These are phyloP conservation scores for Diplosoma virens DNA, from an alignment of 23 tunicate genomes.

Conservation along the genomic window DNA sequence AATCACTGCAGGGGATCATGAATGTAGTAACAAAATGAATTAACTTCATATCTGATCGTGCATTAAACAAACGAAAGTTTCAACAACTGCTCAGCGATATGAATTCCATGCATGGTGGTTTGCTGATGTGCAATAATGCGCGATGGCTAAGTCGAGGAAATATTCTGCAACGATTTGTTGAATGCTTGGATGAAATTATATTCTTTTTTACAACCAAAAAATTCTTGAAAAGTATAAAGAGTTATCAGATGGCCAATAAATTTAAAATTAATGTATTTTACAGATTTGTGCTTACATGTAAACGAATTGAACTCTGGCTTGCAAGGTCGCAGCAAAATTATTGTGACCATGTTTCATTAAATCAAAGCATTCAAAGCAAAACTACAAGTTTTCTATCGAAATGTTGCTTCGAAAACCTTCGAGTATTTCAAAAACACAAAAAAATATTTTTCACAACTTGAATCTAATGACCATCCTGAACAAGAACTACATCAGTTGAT, in stretches of 20 bases:
- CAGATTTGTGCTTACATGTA: not conserved
- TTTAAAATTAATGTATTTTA: slow-evolving; percentile 10
- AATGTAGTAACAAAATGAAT: not conserved
- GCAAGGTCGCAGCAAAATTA: not conserved
- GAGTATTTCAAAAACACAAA: too few species aligned
- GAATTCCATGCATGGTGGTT: slow-evolving; percentile 7
- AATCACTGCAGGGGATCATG: not conserved
- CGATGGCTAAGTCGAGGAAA: slow-evolving; percentile 11
- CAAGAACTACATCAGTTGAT: too few species aligned
- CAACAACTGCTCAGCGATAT: slow-evolving; percentile 17
- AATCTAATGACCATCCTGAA: too few species aligned
- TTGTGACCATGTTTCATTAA: not conserved
- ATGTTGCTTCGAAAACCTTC: slow-evolving; percentile 19
- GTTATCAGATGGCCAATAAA: slow-evolving; percentile 6
- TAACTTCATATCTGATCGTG: not conserved
- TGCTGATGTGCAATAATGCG: slow-evolving; percentile 3
- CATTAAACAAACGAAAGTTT: slow-evolving; percentile 4
- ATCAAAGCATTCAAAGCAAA: too few species aligned
- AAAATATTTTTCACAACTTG: too few species aligned
- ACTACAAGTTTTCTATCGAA: not conserved
- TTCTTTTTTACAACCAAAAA: slow-evolving; percentile 3
- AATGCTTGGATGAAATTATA: not conserved
- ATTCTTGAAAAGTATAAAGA: too few species aligned
- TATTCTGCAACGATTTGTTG: not conserved
- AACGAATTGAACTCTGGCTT: not conserved